These are phyloP conservation scores for Heliconius charithonia DNA, from an alignment of 2,888 invertebrate species.

Conservation along the genomic window DNA sequence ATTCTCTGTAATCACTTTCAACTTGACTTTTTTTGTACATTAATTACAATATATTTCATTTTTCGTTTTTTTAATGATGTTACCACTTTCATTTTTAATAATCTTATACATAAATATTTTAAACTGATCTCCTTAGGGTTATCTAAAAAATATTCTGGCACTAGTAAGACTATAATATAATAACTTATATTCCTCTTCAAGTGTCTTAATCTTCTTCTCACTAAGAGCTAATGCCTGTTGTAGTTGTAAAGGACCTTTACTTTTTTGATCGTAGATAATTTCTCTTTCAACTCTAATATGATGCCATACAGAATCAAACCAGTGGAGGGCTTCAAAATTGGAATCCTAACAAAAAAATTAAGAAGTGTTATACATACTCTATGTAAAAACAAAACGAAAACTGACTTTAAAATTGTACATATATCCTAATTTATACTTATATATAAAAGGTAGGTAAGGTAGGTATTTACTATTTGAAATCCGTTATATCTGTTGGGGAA, in stretches of 20 bases:
- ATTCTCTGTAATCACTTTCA: too few relatives aligned
- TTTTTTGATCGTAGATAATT: slow-evolving; percentile 83
- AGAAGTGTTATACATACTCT: neutral
- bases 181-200: slow-evolving; percentile 93
- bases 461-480: too few relatives aligned
- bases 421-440: neutral
- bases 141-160: slow-evolving; percentile 97
- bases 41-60: too few relatives aligned
- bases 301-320: slow-evolving; percentile 94
- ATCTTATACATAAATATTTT: too few relatives aligned
- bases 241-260: slow-evolving; percentile 93
- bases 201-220: slow-evolving; percentile 89
- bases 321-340: slow-evolving; percentile 96
- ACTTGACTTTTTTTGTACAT: too few relatives aligned
- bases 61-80: too few relatives aligned
- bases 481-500: too few relatives aligned
- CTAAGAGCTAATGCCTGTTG: slow-evolving; percentile 96
- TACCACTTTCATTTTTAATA: too few relatives aligned
- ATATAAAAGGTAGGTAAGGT: too few relatives aligned
- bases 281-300: slow-evolving; percentile 87
- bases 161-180: slow-evolving; percentile 96
- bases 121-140: slow-evolving; percentile 48
- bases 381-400: too few relatives aligned
- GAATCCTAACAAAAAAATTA: slow-evolving; percentile 73
- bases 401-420: neutral